phyloP scores from a whole-genome alignment of 1,140 invertebrate genomes.

The Bombus superbus region DNA sequence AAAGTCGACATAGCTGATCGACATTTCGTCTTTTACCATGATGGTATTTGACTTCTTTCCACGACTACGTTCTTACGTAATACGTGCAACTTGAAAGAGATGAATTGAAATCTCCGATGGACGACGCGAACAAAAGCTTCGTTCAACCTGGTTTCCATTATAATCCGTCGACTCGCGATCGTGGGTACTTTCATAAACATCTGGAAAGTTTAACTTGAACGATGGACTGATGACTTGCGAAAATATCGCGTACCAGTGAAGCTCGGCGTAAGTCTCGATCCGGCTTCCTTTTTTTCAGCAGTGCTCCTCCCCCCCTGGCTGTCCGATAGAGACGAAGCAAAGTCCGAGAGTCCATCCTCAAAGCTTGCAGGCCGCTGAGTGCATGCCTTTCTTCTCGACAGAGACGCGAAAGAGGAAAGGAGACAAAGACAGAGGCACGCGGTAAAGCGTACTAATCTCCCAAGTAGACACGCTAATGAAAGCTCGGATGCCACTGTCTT shows the following conservation, averaged over 20 bases:
- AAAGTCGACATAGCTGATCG: neutral
- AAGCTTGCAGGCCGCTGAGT: slow-evolving; percentile 63
- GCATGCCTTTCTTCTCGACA: slow-evolving; percentile 64
- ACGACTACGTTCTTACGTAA: neutral
- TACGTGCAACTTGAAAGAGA: neutral
- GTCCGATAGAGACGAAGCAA: slow-evolving; percentile 60
- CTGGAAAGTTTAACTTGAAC: slow-evolving; percentile 16
- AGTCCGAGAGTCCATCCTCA: slow-evolving; percentile 72
- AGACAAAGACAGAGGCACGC: slow-evolving; percentile 61
- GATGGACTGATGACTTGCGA: slow-evolving; percentile 25
- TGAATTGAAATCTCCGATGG: neutral
- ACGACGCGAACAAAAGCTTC: neutral
- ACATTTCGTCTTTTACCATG: neutral
- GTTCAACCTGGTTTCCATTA: neutral
- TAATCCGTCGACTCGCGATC: neutral
- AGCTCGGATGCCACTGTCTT: slow-evolving; percentile 75
- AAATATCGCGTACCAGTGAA: slow-evolving; percentile 24
- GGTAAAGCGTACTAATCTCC: slow-evolving; percentile 78
- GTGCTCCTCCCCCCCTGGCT: slow-evolving; percentile 13
- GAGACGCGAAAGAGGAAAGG: slow-evolving; percentile 59
- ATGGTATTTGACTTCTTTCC: neutral
- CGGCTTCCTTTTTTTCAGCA: slow-evolving; percentile 25
- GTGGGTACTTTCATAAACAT: neutral
- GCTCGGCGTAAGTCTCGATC: slow-evolving; percentile 6
- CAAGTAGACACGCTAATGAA: slow-evolving; percentile 79